Base-by-base conservation (phyloP, 2,888 invertebrate genomes). In the Macrosoma leucophasiata region DNA sequence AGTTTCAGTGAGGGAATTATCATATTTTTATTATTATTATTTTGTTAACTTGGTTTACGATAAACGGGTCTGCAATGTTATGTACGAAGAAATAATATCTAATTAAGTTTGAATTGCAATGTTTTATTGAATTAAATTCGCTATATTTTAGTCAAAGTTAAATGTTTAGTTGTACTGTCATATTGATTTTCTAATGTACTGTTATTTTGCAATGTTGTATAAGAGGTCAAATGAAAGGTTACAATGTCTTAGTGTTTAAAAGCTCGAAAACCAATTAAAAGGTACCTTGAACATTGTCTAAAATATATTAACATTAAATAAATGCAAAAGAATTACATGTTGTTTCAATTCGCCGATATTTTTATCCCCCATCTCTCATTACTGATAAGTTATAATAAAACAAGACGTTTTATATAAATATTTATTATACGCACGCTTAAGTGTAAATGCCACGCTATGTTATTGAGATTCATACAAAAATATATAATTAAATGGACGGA, bases 281-380 rank as follows among this genome's bases (percentile, higher is more conserved):
- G 78, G 81, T 82, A 84, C 82, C 81, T 82, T 84, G 76, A 79
- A 82, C 79, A 81, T 81, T 84, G 82, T 84, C 81, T 85, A 79
- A 81, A 52, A 79, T 84, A 84, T 75, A 79, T 84, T 84, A 84
- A 84, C 81, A 84, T 81, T 84, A 79, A 81, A 84, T 85, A 84
- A 85, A 84, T 76, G 71, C 71, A 70, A 81, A 78, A 75, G 61
- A 48, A 50, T 40, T 31, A 13, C 9, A 34, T 34, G 36, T 37
- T 36, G 47, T 52, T 54, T 52, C 38, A 44, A 15, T 33, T 21
- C 13, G n/a, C n/a, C n/a, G n/a, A n/a, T n/a, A n/a, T 40, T 57
- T 37, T 36, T 21, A 18, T 25, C 12, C 26, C 21, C 18, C 22
- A 9, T 10, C 12, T 18, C 18, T 5, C 13, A 36, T n/a, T 23